These are phyloP conservation scores for Terrapene triunguis DNA, from an alignment of 2,113 vertebrate genomes.

Conservation along the genomic window DNA sequence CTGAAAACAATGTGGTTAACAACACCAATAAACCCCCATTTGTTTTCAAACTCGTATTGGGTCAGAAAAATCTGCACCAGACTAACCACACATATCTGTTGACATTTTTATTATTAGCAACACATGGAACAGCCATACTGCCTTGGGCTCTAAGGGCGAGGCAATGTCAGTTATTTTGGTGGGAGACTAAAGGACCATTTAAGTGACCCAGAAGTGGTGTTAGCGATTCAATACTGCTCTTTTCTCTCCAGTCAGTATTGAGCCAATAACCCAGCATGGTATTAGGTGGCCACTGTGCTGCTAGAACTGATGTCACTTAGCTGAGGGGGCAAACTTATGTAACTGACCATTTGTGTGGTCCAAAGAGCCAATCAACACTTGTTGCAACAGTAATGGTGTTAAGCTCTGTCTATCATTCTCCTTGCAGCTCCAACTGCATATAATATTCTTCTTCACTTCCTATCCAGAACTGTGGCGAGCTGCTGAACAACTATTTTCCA, in stretches of 20 bases:
- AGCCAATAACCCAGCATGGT: background rate
- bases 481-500: background rate
- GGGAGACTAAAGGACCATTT: background rate
- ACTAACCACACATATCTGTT: background rate
- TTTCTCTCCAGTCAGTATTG: background rate
- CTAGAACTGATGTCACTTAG: background rate
- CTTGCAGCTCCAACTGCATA: background rate
- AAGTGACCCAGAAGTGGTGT: background rate
- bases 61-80: background rate
- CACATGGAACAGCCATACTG: background rate
- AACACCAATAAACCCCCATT: background rate
- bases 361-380: background rate
- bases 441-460: background rate
- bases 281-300: background rate
- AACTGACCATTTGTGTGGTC: background rate
- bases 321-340: background rate
- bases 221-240: background rate
- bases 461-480: background rate
- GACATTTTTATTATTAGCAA: background rate
- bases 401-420: background rate
- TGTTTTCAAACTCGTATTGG: background rate
- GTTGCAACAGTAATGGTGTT: background rate
- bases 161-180: background rate
- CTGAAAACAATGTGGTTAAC: background rate
- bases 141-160: accelerated